Evolutionary conservation across 2,113 vertebrate species (phyloP).

Genomic region (Edolisoma coerulescens): DNA sequence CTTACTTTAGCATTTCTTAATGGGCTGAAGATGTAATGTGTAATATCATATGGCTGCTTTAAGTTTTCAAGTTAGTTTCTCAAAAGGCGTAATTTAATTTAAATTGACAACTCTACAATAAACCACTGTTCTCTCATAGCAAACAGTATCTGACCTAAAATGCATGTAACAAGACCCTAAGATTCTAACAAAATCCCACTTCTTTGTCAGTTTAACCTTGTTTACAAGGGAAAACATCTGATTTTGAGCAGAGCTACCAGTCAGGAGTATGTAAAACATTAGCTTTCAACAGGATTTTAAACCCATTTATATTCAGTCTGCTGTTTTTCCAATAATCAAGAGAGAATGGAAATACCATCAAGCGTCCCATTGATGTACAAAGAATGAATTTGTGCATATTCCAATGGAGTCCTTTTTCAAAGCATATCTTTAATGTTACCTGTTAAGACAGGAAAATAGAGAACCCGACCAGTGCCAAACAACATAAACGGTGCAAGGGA

Average conservation of each 20-base stretch:
- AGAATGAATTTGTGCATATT: conserved; percentile 23
- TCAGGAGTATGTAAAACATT: conserved; percentile 56
- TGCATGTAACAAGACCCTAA: conserved; percentile 80
- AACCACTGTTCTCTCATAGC: conserved; percentile 79
- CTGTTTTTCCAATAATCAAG: conserved; percentile 53
- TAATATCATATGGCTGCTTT: conserved; percentile 86
- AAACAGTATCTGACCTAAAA: conserved; percentile 79
- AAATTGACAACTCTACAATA: conserved; percentile 88
- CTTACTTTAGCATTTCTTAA: conserved; percentile 91
- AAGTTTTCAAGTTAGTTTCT: conserved; percentile 87
- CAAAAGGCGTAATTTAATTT: conserved; percentile 92
- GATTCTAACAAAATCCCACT: conserved; percentile 76
- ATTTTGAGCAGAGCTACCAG: conserved; percentile 64
- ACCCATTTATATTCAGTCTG: conserved; percentile 29
- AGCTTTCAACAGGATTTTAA: conserved; percentile 51
- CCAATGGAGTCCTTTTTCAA: conserved; percentile 1
- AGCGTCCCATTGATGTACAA: neutral
- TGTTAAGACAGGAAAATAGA: conserved; percentile 3
- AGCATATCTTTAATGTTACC: conserved; percentile 1
- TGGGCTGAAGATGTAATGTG: conserved; percentile 84
- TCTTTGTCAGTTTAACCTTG: conserved; percentile 78
- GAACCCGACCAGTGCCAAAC: neutral
- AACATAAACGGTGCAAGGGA: neutral
- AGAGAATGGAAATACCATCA: conserved; percentile 1
- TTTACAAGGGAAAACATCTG: conserved; percentile 73